Percentiles rank a stretch among this genome's conserved stretches.
phyloP scores from a whole-genome alignment of 2,113 vertebrate genomes.

The Neogale vison region DNA sequence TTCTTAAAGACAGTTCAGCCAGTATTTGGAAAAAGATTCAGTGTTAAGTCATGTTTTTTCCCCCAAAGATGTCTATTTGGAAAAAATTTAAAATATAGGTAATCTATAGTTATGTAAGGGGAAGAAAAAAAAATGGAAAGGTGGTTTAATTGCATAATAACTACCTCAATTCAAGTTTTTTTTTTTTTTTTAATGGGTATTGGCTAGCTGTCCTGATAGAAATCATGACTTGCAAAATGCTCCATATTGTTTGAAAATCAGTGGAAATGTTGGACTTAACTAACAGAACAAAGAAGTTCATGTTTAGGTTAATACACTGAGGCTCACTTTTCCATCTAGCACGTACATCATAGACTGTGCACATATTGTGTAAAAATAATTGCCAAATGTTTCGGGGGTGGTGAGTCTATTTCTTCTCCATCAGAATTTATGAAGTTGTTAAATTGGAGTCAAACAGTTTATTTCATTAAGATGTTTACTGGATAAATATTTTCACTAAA shows the following conservation, averaged over 20 bases:
- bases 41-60: not conserved
- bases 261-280: not conserved
- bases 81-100: conserved; percentile 20
- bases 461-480: conserved; percentile 71
- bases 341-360: conserved; percentile 7
- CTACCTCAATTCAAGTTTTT: not conserved
- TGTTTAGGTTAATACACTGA: not conserved
- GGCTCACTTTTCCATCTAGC: not conserved
- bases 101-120: not conserved
- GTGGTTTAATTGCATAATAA: not conserved
- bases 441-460: conserved; percentile 61
- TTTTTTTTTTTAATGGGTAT: not conserved
- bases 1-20: not conserved
- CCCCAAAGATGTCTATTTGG: not conserved
- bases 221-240: not conserved
- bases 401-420: conserved; percentile 69
- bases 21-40: not conserved
- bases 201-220: not conserved
- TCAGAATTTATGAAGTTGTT: conserved; percentile 66
- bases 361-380: conserved; percentile 72
- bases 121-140: not conserved
- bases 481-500: conserved; percentile 76
- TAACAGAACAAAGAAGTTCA: not conserved
- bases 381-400: conserved; percentile 73
- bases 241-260: not conserved